Evolutionary conservation across 2,797 vertebrate species (phyloP).

Genomic region (Gobionotothen gibberifrons): DNA sequence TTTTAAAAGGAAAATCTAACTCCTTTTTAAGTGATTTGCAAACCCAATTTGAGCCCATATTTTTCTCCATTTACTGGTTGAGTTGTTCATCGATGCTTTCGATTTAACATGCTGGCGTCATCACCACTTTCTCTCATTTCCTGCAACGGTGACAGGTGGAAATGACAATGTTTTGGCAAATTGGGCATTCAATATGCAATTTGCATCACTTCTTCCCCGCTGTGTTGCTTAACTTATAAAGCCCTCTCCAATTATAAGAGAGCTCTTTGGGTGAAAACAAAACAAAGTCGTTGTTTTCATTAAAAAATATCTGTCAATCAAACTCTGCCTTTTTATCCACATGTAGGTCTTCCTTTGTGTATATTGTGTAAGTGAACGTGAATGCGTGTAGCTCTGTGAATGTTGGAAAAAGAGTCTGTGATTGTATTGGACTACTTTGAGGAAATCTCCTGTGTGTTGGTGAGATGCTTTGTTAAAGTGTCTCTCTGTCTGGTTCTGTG

Average conservation of each 20-base stretch:
- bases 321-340: background rate
- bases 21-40: background rate
- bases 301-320: slow-evolving; percentile 23
- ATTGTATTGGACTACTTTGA: slow-evolving; percentile 45
- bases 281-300: slow-evolving; percentile 43
- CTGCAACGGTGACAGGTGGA: slow-evolving; percentile 15
- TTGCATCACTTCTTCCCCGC: slow-evolving; percentile 27
- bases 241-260: slow-evolving; percentile 13
- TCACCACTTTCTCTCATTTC: slow-evolving; percentile 21
- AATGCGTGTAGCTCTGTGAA: slow-evolving; percentile 15
- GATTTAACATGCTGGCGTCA: slow-evolving; percentile 18
- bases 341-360: slow-evolving; percentile 1
- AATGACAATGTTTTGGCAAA: slow-evolving; percentile 55
- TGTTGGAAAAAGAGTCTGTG: slow-evolving; percentile 15
- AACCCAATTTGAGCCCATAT: background rate
- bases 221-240: slow-evolving; percentile 23
- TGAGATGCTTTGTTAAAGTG: slow-evolving; percentile 33
- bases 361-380: background rate
- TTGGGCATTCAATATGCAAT: slow-evolving; percentile 28
- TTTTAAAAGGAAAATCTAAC: background rate
- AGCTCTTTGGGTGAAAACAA: slow-evolving; percentile 16
- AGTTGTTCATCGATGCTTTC: slow-evolving; percentile 3
- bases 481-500: slow-evolving; percentile 56
- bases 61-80: background rate
- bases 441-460: slow-evolving; percentile 39